Evolutionary conservation across 1,140 invertebrate genomes (phyloP), one percentile per base, ranked within the genome.

Genomic region (Asobara japonica): DNA sequence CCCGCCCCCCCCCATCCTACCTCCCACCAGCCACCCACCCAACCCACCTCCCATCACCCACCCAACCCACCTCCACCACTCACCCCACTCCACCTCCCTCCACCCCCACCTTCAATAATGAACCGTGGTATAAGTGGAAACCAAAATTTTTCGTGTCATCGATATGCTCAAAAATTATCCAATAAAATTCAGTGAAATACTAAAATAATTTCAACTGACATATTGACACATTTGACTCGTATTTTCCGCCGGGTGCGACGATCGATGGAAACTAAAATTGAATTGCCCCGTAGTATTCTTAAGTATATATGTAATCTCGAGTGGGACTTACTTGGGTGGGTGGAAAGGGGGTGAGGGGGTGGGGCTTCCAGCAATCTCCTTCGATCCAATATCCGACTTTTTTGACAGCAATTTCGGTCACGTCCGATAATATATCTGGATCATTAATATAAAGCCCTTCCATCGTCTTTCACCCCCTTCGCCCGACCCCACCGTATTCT

Each of bases 381-480:
- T 86, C 85, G 84, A 87, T 88, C 85, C 85, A 88, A 88, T 88
- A 88, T 88, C 86, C 86, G 86, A 87, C 82, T 87, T 88, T 88
- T 88, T 88, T 88, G 86, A 88, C 86, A 87, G 86, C 86, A 88
- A 88, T 88, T 88, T 88, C 85, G 86, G 86, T 88, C 86, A 88
- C 86, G 86, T 88, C 86, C 85, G 86, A 88, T 87, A 88, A 88
- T 88, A 88, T 87, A 87, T 87, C 85, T 87, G 86, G 86, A 87
- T 87, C 86, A 87, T 87, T 87, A 87, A 87, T 87, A 87, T 87
- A 87, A 87, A 87, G 86, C 85, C 83, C 80, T 79, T 80, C 79
- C 69, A 45, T 45, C 41, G 41, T 45, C 41, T 45, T 45, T 16
- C 13, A 45, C 41, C 41, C 4, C 31, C 31, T 11, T 33, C 31